Conservation (phyloP, 2,113 vertebrate species). For the Cololabis saira region DNA sequence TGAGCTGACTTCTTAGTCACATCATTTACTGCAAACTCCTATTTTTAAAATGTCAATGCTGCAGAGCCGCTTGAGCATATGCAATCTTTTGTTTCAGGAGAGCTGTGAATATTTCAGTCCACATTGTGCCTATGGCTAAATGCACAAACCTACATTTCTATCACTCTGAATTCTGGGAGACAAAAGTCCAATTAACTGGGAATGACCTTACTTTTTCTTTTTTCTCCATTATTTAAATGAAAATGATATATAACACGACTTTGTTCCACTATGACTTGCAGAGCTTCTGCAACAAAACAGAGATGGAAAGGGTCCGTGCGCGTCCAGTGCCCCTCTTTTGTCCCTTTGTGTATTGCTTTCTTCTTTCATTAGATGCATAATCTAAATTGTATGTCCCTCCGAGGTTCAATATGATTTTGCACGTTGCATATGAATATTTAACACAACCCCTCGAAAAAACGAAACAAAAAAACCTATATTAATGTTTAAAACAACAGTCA, state of each 20-base stretch:
- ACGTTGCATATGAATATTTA: too few relatives aligned
- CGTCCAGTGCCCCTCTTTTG: too few relatives aligned
- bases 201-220: background rate
- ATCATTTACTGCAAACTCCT: conserved; percentile 53
- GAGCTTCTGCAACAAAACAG: conserved; percentile 4
- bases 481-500: too few relatives aligned
- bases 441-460: too few relatives aligned
- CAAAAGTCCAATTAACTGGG: too few relatives aligned
- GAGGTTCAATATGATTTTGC: too few relatives aligned
- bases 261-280: background rate
- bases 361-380: background rate
- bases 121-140: conserved; percentile 12
- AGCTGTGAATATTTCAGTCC: conserved; percentile 28
- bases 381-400: too few relatives aligned
- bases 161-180: background rate
- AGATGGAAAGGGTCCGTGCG: too few relatives aligned
- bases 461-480: too few relatives aligned
- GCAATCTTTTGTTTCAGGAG: conserved; percentile 28
- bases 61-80: conserved; percentile 26
- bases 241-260: background rate
- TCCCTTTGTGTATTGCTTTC: too few relatives aligned
- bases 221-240: too few relatives aligned
- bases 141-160: conserved; percentile 19
- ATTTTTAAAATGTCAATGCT: conserved; percentile 66
- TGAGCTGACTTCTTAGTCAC: conserved; percentile 48